phyloP scores from a whole-genome alignment of 1,140 invertebrate species.

The Pachypeltis micranthus region DNA sequence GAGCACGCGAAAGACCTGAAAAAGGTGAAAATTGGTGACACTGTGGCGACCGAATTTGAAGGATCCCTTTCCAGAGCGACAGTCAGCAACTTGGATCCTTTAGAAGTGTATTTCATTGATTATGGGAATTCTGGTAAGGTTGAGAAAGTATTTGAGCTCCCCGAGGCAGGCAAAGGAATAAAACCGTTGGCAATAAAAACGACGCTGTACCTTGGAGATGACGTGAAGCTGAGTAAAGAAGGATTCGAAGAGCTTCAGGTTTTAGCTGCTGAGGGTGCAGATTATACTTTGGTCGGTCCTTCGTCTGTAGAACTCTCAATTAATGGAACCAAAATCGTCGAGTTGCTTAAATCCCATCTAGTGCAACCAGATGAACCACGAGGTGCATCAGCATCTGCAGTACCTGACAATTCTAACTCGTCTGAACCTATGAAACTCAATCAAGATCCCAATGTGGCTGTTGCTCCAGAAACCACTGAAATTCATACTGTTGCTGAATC shows the following conservation, averaged over 20 bases:
- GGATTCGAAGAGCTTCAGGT: neutral
- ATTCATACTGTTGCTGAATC: neutral
- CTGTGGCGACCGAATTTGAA: neutral
- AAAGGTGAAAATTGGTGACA: neutral
- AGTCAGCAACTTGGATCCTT: neutral
- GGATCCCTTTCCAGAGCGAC: neutral
- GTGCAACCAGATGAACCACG: neutral
- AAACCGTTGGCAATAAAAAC: neutral
- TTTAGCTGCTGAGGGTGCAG: neutral
- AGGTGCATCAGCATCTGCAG: neutral
- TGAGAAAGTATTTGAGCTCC: neutral
- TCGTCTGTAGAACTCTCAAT: neutral
- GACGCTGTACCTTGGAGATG: neutral
- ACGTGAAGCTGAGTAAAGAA: neutral
- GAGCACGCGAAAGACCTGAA: neutral
- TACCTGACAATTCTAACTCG: too few relatives aligned
- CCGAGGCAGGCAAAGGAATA: neutral
- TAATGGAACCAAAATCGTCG: neutral
- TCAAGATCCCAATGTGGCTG: neutral
- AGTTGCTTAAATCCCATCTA: neutral
- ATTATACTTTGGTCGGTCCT: neutral
- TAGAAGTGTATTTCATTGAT: constrained; percentile 1
- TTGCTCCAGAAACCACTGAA: neutral
- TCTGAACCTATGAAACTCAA: too few relatives aligned
- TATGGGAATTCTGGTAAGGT: neutral